Evolutionary conservation across 2,113 vertebrate species (phyloP).

Genomic region (Zosterops lateralis): DNA sequence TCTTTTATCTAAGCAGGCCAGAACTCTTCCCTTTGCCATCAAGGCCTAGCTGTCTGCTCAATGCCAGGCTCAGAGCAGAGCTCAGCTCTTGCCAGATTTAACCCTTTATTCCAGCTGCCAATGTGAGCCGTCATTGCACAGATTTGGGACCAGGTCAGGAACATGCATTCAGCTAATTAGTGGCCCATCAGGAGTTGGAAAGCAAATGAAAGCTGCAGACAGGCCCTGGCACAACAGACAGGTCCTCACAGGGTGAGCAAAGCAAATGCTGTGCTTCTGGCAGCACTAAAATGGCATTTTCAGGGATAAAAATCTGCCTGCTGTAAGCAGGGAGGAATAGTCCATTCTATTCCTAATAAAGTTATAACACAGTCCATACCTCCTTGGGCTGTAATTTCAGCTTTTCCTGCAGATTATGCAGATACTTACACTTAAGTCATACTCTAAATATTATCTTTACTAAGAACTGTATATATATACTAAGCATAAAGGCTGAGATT

Average conservation of each 20-base stretch:
- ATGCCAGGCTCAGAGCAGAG: background rate
- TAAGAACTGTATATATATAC: background rate
- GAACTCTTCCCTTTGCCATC: background rate
- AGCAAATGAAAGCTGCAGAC: background rate
- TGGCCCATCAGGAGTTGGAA: background rate
- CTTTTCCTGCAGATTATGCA: background rate
- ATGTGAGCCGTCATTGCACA: rapidly evolving
- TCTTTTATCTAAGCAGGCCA: background rate
- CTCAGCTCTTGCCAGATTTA: slow-evolving; percentile 9
- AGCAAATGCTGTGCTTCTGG: background rate
- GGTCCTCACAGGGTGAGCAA: background rate
- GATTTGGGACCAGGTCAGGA: background rate
- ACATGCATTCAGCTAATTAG: background rate
- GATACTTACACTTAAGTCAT: background rate
- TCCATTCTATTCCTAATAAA: background rate
- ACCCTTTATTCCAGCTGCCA: background rate
- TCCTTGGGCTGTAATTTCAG: background rate
- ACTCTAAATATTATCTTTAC: background rate
- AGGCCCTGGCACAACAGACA: background rate
- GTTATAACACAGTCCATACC: background rate
- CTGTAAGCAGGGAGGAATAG: background rate
- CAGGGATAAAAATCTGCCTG: background rate
- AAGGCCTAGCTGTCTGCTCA: background rate
- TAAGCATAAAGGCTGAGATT: background rate
- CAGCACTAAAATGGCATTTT: background rate